Percentiles rank a stretch among this genome's conserved stretches.
These are phyloP conservation scores for Microchirus variegatus DNA, from an alignment of 2,797 vertebrate species.

Conservation along the genomic window DNA sequence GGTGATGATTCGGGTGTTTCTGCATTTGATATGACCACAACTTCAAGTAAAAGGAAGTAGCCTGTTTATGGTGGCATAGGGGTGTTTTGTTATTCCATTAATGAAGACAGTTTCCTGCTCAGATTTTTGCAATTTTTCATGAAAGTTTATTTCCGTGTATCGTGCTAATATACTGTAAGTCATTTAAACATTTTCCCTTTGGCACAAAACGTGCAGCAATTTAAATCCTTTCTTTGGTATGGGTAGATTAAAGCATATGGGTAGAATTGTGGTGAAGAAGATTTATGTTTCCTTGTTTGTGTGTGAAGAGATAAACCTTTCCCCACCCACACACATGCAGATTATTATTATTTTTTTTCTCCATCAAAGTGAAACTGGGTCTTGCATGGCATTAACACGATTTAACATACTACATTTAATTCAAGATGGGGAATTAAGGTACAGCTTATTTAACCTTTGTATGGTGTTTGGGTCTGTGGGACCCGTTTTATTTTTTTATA, in stretches of 20 bases:
- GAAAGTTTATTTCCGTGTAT: conserved; percentile 1
- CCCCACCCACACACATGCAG: background rate
- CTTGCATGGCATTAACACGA: too few relatives aligned
- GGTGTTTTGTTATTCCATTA: background rate
- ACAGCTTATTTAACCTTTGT: too few relatives aligned
- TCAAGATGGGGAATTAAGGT: too few relatives aligned
- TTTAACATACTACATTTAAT: too few relatives aligned
- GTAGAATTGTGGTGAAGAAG: background rate
- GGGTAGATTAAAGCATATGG: too few relatives aligned
- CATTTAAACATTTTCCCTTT: background rate
- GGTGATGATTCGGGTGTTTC: background rate
- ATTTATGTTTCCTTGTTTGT: background rate
- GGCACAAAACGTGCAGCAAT: too few relatives aligned
- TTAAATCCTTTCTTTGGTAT: too few relatives aligned
- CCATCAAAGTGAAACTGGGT: too few relatives aligned
- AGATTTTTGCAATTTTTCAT: conserved; percentile 11
- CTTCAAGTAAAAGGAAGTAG: conserved; percentile 36
- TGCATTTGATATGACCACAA: conserved; percentile 10
- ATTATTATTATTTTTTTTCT: background rate
- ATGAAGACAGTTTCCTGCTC: too few relatives aligned
- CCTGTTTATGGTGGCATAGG: background rate
- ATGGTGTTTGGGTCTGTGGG: too few relatives aligned
- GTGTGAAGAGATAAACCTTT: background rate
- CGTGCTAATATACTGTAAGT: background rate
- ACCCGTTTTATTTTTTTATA: too few relatives aligned